phyloP scores from a whole-genome alignment of 2,888 invertebrate species.

The Sesamia inferens region DNA sequence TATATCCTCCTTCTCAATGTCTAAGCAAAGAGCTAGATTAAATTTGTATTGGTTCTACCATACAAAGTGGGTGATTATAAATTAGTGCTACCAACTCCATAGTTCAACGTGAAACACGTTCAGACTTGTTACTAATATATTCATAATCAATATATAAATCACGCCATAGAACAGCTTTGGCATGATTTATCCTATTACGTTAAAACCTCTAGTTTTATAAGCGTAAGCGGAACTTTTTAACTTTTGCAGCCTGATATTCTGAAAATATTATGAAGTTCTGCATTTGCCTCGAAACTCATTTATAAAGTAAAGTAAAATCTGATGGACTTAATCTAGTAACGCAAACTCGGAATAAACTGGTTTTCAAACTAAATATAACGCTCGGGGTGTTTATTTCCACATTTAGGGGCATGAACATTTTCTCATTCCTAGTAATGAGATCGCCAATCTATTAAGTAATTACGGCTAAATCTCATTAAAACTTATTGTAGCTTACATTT shows the following conservation, averaged over 20 bases:
- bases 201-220: constrained; percentile 48
- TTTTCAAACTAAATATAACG: constrained; percentile 24
- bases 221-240: constrained; percentile 47
- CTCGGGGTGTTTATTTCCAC: background rate
- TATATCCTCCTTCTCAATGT: background rate
- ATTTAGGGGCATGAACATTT: background rate
- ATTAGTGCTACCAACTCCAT: background rate
- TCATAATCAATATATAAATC: constrained; percentile 12
- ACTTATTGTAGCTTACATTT: background rate
- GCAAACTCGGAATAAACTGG: constrained; percentile 22
- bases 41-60: background rate
- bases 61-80: background rate
- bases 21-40: background rate
- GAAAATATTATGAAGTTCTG: constrained; percentile 51
- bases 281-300: constrained; percentile 52
- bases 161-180: constrained; percentile 4
- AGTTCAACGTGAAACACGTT: background rate
- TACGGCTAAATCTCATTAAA: background rate
- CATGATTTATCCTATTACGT: constrained; percentile 31
- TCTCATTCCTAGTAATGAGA: background rate
- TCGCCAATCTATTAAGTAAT: background rate
- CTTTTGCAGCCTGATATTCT: constrained; percentile 54
- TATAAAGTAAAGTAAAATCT: constrained; percentile 52
- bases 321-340: constrained; percentile 43
- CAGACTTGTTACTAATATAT: constrained; percentile 17